Percentiles rank a stretch among this genome's conserved stretches.
Evolutionary conservation across 1,140 invertebrate genomes (phyloP).

Genomic region (Chelonus insularis): DNA sequence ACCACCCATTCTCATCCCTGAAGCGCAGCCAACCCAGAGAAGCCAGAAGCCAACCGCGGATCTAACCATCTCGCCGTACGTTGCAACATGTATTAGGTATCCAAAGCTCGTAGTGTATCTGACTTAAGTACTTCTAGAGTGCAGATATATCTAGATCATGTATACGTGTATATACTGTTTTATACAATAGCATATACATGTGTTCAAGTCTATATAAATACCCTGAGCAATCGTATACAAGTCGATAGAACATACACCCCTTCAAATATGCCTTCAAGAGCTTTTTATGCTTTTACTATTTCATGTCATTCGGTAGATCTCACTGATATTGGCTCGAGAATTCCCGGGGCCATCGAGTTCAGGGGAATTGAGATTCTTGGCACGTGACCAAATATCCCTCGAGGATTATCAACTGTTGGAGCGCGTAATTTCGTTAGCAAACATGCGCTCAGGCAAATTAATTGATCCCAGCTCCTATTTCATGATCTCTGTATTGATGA

Average conservation of each 20-base stretch:
- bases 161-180: background rate
- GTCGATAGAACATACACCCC: background rate
- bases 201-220: background rate
- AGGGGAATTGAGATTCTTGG: background rate
- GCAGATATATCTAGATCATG: background rate
- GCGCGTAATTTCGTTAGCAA: conserved; percentile 44
- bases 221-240: no score
- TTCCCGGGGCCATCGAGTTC: conserved; percentile 19
- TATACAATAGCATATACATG: background rate
- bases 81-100: background rate
- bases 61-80: conserved; percentile 1
- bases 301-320: background rate
- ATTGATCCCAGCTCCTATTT: conserved; percentile 31
- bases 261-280: background rate
- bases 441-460: conserved; percentile 38
- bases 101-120: background rate
- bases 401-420: conserved; percentile 48
- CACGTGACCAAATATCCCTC: conserved; percentile 44
- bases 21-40: conserved; percentile 29
- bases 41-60: conserved; percentile 34
- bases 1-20: conserved; percentile 2
- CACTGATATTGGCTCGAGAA: conserved; percentile 47
- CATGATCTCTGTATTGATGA: background rate
- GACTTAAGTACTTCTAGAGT: background rate
- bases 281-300: background rate